Evolutionary conservation across 2,797 vertebrate species (phyloP).

Genomic region (Siniperca obscura): DNA sequence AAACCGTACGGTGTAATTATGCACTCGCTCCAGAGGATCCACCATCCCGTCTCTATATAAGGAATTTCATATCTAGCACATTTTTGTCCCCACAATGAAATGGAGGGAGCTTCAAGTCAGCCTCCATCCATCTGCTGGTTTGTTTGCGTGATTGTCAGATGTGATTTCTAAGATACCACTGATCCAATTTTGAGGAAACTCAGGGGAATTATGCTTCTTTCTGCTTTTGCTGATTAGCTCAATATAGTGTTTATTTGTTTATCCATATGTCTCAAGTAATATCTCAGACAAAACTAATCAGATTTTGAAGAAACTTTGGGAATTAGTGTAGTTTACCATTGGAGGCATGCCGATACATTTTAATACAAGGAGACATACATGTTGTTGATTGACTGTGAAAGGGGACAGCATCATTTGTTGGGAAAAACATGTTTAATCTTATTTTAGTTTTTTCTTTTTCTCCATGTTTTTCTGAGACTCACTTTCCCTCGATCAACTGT

Average conservation of each 20-base stretch:
- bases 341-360: conserved; percentile 5
- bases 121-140: conserved; percentile 57
- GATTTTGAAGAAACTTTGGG: conserved; percentile 9
- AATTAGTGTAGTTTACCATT: not conserved
- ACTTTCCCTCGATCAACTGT: not conserved
- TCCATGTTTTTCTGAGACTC: not conserved
- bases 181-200: conserved; percentile 61
- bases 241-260: conserved; percentile 41
- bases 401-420: not conserved
- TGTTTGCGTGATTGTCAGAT: conserved; percentile 57
- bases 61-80: conserved; percentile 46
- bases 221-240: conserved; percentile 30
- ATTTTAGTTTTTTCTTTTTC: not conserved
- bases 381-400: not conserved
- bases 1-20: conserved; percentile 51
- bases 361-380: not conserved
- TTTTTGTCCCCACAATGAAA: conserved; percentile 52
- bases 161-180: conserved; percentile 52
- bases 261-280: conserved; percentile 45
- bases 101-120: conserved; percentile 18
- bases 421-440: not conserved
- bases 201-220: conserved; percentile 27
- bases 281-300: conserved; percentile 24
- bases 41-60: conserved; percentile 19
- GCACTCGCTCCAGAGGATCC: conserved; percentile 31